These are phyloP conservation scores for Cinclus mexicanus DNA, from an alignment of 2,113 vertebrate species.

Conservation along the genomic window DNA sequence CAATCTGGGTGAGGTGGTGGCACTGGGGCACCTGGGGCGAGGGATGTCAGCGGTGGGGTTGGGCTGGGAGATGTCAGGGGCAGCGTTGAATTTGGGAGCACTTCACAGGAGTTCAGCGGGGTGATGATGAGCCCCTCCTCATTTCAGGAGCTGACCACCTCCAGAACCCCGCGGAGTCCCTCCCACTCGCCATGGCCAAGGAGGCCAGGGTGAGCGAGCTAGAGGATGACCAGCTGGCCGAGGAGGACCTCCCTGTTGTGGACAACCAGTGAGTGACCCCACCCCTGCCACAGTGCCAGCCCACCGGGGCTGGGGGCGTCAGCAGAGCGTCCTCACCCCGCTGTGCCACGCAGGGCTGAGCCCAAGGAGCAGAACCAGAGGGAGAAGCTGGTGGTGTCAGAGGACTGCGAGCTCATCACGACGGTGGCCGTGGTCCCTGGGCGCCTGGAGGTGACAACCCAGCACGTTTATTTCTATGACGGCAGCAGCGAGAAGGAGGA, in stretches of 20 bases:
- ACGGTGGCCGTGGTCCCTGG: slow-evolving; percentile 87
- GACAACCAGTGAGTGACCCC: slow-evolving; percentile 84
- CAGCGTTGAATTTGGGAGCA: accelerated
- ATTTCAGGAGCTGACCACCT: slow-evolving; percentile 84
- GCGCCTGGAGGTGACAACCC: slow-evolving; percentile 92
- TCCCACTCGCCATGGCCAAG: slow-evolving; percentile 90
- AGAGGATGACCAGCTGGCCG: slow-evolving; percentile 89
- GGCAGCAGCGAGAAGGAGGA: slow-evolving; percentile 90
- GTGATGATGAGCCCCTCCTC: neutral
- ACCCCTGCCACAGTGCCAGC: accelerated
- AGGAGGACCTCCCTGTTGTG: slow-evolving; percentile 86
- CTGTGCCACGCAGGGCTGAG: slow-evolving; percentile 72
- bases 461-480: slow-evolving; percentile 95
- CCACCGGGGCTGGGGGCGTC: accelerated
- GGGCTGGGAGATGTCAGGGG: neutral
- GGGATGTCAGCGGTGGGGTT: neutral
- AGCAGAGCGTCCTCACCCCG: accelerated
- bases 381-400: slow-evolving; percentile 92
- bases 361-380: slow-evolving; percentile 87
- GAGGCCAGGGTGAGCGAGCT: slow-evolving; percentile 93
- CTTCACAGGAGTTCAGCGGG: accelerated
- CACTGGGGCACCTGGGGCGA: neutral
- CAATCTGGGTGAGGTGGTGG: slow-evolving; percentile 85
- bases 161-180: slow-evolving; percentile 76
- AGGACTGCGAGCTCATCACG: slow-evolving; percentile 96